Percentiles rank a stretch among this genome's conserved stretches.
These are phyloP conservation scores for Atractosteus spatula DNA, from an alignment of 2,113 vertebrate genomes.

Conservation along the genomic window DNA sequence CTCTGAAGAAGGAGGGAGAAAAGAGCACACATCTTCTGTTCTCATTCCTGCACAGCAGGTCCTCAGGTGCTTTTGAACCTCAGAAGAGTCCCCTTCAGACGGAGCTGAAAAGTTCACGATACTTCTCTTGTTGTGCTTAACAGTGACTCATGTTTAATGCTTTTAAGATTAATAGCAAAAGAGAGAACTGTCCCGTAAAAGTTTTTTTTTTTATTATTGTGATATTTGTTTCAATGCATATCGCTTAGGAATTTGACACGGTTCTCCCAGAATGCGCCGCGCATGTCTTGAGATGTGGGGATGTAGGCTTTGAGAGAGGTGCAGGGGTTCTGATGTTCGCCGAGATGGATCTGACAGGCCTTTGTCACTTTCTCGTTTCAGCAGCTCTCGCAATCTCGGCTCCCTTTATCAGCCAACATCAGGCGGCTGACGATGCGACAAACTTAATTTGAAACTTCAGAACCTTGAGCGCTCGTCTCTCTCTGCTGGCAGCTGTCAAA, in stretches of 20 bases:
- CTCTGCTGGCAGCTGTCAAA: conserved; percentile 74
- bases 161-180: no score
- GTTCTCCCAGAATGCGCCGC: conserved; percentile 50
- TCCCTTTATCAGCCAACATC: conserved; percentile 69
- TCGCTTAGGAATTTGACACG: conserved; percentile 47
- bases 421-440: conserved; percentile 59
- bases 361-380: conserved; percentile 56
- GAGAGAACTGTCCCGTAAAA: no score
- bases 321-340: conserved; percentile 54
- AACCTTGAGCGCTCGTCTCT: conserved; percentile 60
- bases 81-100: no score
- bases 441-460: conserved; percentile 63
- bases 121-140: no score
- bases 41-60: no score
- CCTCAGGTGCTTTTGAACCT: no score
- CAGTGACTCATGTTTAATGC: no score
- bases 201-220: conserved; percentile 18
- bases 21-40: no score
- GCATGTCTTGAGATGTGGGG: conserved; percentile 45
- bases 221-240: conserved; percentile 30
- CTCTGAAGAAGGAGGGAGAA: no score
- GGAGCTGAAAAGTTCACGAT: no score
- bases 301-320: conserved; percentile 56
- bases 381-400: conserved; percentile 39
- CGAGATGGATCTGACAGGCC: conserved; percentile 54